Conservation (phyloP, 2,797 vertebrate genomes). For the Epinephelus awoara region DNA sequence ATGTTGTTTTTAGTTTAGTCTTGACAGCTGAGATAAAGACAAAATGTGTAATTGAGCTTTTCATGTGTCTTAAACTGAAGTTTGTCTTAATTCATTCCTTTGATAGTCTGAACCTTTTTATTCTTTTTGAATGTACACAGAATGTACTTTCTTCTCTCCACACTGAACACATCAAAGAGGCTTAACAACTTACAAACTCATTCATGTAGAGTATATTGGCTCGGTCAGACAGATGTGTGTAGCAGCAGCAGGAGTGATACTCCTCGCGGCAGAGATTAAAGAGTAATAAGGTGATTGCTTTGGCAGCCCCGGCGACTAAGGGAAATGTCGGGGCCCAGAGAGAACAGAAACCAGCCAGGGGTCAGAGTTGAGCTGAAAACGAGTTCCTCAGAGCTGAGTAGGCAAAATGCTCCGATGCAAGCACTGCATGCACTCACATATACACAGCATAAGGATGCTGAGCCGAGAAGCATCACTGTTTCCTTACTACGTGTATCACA, state of each 20-base stretch:
- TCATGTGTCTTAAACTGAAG: slow-evolving; percentile 12
- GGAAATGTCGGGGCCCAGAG: not conserved
- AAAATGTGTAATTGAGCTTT: slow-evolving; percentile 14
- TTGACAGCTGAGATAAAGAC: slow-evolving; percentile 22
- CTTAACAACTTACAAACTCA: not conserved
- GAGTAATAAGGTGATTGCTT: slow-evolving; percentile 33
- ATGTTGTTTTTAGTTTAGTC: slow-evolving; percentile 43
- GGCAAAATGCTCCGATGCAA: not conserved
- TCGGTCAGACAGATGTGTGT: slow-evolving; percentile 15
- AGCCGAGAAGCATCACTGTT: not conserved
- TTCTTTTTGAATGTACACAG: not conserved
- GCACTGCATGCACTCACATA: not conserved
- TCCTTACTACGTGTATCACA: not conserved
- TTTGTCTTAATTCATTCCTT: slow-evolving; percentile 37
- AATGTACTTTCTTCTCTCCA: not conserved
- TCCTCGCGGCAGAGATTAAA: slow-evolving; percentile 24
- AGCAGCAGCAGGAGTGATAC: slow-evolving; percentile 1
- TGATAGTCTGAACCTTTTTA: not conserved
- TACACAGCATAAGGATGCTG: not conserved
- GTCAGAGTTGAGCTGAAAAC: slow-evolving; percentile 30
- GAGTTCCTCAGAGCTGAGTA: slow-evolving; percentile 2
- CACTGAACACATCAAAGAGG: not conserved
- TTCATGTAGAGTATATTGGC: not conserved
- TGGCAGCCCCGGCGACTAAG: slow-evolving; percentile 3
- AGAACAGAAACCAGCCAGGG: slow-evolving; percentile 33